Percentiles rank a stretch among this genome's conserved stretches.
These are phyloP conservation scores for Haemorhous mexicanus DNA, from an alignment of 2,113 vertebrate genomes.

Conservation along the genomic window DNA sequence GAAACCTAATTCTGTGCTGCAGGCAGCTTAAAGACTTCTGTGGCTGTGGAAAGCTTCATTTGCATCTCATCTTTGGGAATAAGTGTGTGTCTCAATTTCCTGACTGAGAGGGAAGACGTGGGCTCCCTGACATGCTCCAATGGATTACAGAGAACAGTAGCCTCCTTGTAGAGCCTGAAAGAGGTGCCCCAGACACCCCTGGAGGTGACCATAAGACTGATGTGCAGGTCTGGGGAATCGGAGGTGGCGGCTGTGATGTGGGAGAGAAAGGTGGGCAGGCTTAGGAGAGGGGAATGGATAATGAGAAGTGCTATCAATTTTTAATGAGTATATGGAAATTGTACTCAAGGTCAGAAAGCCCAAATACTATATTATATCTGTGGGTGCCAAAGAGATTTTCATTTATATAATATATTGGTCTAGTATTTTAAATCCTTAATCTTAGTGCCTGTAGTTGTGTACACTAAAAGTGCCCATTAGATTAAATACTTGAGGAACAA, in stretches of 20 bases:
- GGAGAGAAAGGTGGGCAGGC: background rate
- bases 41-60: background rate
- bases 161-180: background rate
- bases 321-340: slow-evolving; percentile 67
- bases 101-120: background rate
- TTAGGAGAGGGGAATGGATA: slow-evolving; percentile 44
- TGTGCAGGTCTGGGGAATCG: background rate
- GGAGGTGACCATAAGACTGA: background rate
- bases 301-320: slow-evolving; percentile 61
- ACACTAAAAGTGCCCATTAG: slow-evolving; percentile 35
- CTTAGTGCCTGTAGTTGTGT: slow-evolving; percentile 39
- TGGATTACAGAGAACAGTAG: background rate
- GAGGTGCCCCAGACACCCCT: background rate
- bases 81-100: background rate
- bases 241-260: background rate
- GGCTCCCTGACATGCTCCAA: background rate
- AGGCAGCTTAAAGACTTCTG: background rate
- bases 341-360: slow-evolving; percentile 66
- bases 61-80: slow-evolving; percentile 1
- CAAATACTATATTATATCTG: slow-evolving; percentile 54
- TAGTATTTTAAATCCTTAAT: slow-evolving; percentile 63
- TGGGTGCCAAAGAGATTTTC: slow-evolving; percentile 55
- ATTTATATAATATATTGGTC: slow-evolving; percentile 50
- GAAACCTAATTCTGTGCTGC: background rate
- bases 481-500: slow-evolving; percentile 39